Evolutionary conservation across 2,113 vertebrate species (phyloP).

Genomic region (Forbesichthys papilliferus): DNA sequence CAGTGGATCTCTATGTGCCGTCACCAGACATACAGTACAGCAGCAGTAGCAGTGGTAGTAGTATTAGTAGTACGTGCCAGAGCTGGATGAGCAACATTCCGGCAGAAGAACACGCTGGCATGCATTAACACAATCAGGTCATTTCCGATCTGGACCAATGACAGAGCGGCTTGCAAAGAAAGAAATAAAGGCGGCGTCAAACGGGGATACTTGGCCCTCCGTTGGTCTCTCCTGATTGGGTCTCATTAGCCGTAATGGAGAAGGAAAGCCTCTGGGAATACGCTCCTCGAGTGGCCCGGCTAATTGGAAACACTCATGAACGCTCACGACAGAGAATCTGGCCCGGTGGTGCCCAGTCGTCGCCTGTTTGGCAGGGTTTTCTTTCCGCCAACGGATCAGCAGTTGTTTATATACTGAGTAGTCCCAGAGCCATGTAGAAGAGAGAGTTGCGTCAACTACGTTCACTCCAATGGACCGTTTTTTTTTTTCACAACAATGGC

Average conservation of each 20-base stretch:
- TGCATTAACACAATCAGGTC: slow-evolving; percentile 26
- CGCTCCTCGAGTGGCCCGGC: slow-evolving; percentile 35
- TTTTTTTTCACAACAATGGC: too few relatives aligned
- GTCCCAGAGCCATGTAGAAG: not conserved
- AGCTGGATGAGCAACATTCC: slow-evolving; percentile 19
- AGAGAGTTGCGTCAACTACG: too few relatives aligned
- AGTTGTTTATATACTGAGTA: not conserved
- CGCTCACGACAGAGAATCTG: slow-evolving; percentile 24
- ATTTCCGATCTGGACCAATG: slow-evolving; percentile 42
- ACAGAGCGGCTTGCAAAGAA: slow-evolving; percentile 24
- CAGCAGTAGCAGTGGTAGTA: too few relatives aligned
- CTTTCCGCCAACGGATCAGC: not conserved
- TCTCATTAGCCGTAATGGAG: slow-evolving; percentile 58
- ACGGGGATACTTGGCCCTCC: slow-evolving; percentile 37
- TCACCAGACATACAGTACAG: not conserved
- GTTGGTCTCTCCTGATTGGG: slow-evolving; percentile 43
- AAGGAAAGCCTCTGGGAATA: slow-evolving; percentile 47
- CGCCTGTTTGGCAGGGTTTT: not conserved
- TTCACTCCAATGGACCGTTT: too few relatives aligned
- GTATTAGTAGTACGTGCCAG: slow-evolving; percentile 19
- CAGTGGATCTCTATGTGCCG: slow-evolving; percentile 31
- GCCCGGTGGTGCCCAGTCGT: not conserved
- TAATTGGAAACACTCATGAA: slow-evolving; percentile 58
- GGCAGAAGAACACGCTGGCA: not conserved
- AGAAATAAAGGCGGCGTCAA: slow-evolving; percentile 31